Evolutionary conservation across 2,113 vertebrate genomes (phyloP).

Genomic region (Pterocles orientalis): DNA sequence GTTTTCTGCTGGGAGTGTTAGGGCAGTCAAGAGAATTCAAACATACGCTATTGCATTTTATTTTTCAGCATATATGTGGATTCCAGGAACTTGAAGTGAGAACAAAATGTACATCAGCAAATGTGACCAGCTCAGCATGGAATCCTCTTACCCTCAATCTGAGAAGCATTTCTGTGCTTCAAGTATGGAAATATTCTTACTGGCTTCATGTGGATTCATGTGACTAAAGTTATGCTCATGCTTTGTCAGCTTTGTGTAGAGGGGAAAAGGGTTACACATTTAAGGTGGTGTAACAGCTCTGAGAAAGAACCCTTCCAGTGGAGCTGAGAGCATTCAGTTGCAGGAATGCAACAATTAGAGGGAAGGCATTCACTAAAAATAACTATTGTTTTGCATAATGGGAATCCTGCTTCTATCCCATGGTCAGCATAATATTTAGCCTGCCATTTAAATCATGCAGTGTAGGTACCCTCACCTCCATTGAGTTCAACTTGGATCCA

Average conservation of each 20-base stretch:
- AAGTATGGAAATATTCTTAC: background rate
- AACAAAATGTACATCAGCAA: background rate
- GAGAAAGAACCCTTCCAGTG: background rate
- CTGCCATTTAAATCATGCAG: background rate
- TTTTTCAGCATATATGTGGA: background rate
- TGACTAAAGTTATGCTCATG: background rate
- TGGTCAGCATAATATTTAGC: background rate
- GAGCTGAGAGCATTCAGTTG: background rate
- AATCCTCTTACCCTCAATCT: background rate
- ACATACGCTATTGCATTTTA: background rate
- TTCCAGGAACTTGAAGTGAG: background rate
- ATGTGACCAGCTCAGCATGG: background rate
- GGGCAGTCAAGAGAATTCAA: background rate
- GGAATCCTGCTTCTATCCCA: background rate
- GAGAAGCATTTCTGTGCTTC: background rate
- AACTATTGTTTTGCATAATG: background rate
- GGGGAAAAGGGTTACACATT: background rate
- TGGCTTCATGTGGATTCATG: background rate
- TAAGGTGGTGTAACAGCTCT: background rate
- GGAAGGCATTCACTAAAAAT: background rate
- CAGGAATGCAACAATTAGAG: background rate
- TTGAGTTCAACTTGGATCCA: slow-evolving; percentile 82
- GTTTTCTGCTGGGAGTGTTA: background rate
- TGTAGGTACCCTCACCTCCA: slow-evolving; percentile 74
- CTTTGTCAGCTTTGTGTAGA: background rate